These are phyloP conservation scores for Melanotaenia maccullochi DNA, from an alignment of 2,797 vertebrate species.

Conservation along the genomic window DNA sequence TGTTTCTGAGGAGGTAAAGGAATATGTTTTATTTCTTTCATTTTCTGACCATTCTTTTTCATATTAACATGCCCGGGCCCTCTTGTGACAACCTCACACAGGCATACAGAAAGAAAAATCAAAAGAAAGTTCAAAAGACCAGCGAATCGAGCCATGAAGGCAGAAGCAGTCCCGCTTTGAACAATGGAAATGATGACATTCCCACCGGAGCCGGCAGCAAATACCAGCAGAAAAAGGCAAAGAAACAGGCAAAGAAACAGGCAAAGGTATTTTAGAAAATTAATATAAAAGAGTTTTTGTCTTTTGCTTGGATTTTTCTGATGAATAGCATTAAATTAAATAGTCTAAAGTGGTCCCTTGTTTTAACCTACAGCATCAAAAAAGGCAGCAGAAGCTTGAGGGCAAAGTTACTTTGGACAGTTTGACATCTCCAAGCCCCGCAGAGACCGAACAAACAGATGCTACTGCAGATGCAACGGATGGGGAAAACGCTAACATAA, in stretches of 20 bases:
- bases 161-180: constrained; percentile 68
- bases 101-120: constrained; percentile 85
- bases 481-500: constrained; percentile 37
- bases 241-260: constrained; percentile 96
- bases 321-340: constrained; percentile 5
- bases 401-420: constrained; percentile 78
- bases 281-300: not conserved
- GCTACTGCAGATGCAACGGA: constrained; percentile 49
- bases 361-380: constrained; percentile 85
- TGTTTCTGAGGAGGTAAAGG: constrained; percentile 92
- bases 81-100: constrained; percentile 33
- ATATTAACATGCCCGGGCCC: not conserved
- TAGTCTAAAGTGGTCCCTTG: not conserved
- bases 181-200: constrained; percentile 82
- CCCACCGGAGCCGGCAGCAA: constrained; percentile 86
- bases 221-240: constrained; percentile 96
- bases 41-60: not conserved
- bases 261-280: constrained; percentile 86
- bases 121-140: constrained; percentile 75
- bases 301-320: not conserved
- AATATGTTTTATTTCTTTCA: not conserved
- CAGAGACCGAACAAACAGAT: constrained; percentile 45
- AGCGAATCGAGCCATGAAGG: constrained; percentile 77
- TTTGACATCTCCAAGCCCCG: constrained; percentile 57
- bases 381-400: constrained; percentile 89